Evolutionary conservation across 64 coral and sea anemone genomes (phyloP).

Genomic region (Montipora sp.): DNA sequence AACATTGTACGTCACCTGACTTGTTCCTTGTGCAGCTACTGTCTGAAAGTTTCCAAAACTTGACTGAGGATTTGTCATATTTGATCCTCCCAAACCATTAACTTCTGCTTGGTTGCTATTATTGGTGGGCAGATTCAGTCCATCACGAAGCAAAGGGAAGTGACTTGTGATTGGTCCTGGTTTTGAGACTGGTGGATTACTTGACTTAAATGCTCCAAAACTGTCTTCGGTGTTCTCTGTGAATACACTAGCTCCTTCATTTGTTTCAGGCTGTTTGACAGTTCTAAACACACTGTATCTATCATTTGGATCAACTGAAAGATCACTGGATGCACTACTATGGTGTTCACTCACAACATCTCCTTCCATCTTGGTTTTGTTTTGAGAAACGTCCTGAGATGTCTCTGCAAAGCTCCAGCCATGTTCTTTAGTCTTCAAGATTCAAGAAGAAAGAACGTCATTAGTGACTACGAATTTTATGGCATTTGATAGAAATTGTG

Average conservation of each 20-base stretch:
- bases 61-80: not conserved
- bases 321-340: conserved; percentile 34
- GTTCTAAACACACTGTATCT: conserved; percentile 59
- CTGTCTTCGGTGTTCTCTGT: not conserved
- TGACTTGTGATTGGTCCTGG: not conserved
- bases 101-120: conserved; percentile 3
- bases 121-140: not conserved
- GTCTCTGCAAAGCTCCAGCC: conserved; percentile 82
- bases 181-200: not conserved
- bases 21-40: not conserved
- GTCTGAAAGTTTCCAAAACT: conserved; percentile 1
- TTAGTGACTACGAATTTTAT: no score
- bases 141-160: not conserved
- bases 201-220: not conserved
- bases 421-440: conserved; percentile 50
- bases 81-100: not conserved
- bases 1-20: not conserved
- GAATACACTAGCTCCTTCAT: not conserved
- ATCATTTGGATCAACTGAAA: conserved; percentile 73
- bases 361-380: not conserved
- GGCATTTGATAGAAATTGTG: no score
- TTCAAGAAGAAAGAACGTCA: not conserved
- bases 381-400: conserved; percentile 16
- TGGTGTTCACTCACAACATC: not conserved
- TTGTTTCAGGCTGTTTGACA: not conserved